Conservation (phyloP, 2,797 vertebrate species). For the Discoglossus pictus region DNA sequence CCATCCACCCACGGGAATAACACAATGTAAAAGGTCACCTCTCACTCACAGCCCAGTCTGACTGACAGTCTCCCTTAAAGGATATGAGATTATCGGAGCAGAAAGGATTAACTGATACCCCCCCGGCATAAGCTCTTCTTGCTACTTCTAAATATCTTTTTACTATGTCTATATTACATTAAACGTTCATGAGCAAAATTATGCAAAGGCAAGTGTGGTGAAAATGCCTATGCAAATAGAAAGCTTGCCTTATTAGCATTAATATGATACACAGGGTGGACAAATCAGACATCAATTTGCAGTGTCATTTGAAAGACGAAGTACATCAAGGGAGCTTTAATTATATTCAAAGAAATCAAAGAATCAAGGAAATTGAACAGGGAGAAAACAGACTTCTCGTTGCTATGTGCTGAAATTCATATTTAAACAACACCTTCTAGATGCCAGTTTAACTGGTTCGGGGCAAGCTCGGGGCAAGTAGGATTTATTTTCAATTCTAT, state of each 20-base stretch:
- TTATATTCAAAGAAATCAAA: conserved; percentile 48
- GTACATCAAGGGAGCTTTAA: conserved; percentile 40
- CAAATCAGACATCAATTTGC: conserved; percentile 44
- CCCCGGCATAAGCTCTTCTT: conserved; percentile 19
- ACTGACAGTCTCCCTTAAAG: conserved; percentile 24
- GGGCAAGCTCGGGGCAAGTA: too few species aligned
- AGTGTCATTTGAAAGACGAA: conserved; percentile 45
- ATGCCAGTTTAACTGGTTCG: too few species aligned
- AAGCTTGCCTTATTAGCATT: conserved; percentile 38
- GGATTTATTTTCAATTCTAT: too few species aligned
- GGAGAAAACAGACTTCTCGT: conserved; percentile 11
- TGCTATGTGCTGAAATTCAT: conserved; percentile 25
- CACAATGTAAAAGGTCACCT: conserved; percentile 36
- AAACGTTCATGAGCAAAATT: neutral
- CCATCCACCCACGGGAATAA: conserved; percentile 30
- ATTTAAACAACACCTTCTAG: conserved; percentile 3
- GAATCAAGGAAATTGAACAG: conserved; percentile 24
- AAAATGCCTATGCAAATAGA: conserved; percentile 22
- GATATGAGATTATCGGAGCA: conserved; percentile 38
- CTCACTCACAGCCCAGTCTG: conserved; percentile 34
- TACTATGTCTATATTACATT: conserved; percentile 28
- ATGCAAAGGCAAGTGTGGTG: conserved; percentile 14
- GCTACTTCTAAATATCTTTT: conserved; percentile 24
- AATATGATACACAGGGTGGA: conserved; percentile 38
- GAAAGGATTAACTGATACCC: conserved; percentile 31